These are phyloP conservation scores for cattle (Bos taurus) DNA, from an alignment of 2,113 vertebrate species.

Conservation along the genomic window DNA sequence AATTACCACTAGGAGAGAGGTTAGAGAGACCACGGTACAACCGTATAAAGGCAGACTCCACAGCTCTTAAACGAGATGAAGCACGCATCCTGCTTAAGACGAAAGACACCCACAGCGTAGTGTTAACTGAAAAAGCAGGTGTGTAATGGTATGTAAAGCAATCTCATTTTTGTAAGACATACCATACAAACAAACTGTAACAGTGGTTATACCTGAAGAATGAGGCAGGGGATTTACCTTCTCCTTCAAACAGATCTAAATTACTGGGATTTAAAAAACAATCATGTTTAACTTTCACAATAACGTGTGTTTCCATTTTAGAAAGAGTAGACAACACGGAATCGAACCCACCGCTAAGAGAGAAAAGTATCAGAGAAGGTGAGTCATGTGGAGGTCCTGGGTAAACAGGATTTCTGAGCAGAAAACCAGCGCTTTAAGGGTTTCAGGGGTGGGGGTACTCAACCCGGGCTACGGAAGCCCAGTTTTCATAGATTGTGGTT, in stretches of 20 bases:
- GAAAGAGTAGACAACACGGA: neutral
- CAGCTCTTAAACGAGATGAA: neutral
- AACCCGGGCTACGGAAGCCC: neutral
- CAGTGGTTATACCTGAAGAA: neutral
- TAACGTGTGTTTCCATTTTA: neutral
- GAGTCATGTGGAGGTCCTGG: neutral
- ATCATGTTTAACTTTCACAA: neutral
- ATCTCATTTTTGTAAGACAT: neutral
- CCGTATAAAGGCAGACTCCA: fast-evolving
- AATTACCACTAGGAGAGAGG: neutral
- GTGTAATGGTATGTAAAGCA: neutral
- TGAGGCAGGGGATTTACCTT: neutral
- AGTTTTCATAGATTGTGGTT: neutral
- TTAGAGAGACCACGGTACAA: neutral
- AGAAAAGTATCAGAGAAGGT: neutral
- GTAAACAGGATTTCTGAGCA: neutral
- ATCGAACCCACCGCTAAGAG: neutral
- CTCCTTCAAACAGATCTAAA: neutral
- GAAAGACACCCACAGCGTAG: neutral
- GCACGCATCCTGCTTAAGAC: neutral
- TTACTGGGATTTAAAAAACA: neutral
- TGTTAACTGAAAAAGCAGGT: neutral
- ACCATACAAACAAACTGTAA: neutral
- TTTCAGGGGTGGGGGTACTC: fast-evolving
- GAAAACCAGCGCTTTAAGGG: neutral